A percentile compares a stretch with the other conserved stretches of the same genome.
These are phyloP conservation scores for Alectoris magna DNA, from an alignment of 2,797 vertebrate genomes.

Conservation along the genomic window DNA sequence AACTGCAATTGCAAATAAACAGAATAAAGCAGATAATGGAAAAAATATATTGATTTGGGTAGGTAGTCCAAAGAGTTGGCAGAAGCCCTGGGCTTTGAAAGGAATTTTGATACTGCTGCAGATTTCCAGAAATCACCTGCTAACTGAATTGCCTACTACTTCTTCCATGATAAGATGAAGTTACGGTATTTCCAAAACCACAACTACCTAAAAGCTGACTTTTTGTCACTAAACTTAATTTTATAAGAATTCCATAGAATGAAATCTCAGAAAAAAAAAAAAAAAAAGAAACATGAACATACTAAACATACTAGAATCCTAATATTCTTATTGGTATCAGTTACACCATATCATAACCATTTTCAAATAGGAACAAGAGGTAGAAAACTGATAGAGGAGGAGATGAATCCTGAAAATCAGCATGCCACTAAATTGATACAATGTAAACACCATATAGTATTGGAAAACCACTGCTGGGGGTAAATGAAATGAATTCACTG, in stretches of 20 bases:
- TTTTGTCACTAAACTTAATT: background rate
- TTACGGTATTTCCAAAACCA: background rate
- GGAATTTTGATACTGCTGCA: background rate
- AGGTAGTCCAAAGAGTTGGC: background rate
- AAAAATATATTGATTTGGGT: conserved; percentile 5
- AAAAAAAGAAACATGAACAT: background rate
- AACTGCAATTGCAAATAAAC: background rate
- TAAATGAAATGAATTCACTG: conserved; percentile 86
- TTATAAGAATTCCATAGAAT: conserved; percentile 11
- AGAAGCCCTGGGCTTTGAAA: background rate
- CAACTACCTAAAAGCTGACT: background rate
- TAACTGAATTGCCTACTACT: background rate
- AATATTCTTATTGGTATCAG: conserved; percentile 10
- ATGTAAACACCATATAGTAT: conserved; percentile 80
- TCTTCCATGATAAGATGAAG: background rate
- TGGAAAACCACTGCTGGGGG: conserved; percentile 83
- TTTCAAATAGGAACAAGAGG: conserved; percentile 68
- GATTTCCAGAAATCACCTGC: background rate
- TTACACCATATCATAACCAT: conserved; percentile 47
- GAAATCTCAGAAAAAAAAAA: conserved; percentile 20
- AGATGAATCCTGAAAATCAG: conserved; percentile 79
- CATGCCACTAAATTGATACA: conserved; percentile 81
- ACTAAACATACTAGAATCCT: conserved; percentile 44
- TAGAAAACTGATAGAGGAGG: conserved; percentile 74
- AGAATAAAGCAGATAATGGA: background rate